A percentile compares a stretch with the other conserved stretches of the same genome.
These are phyloP conservation scores for Ptilodon capucinus DNA, from an alignment of 2,888 invertebrate species.

Conservation along the genomic window DNA sequence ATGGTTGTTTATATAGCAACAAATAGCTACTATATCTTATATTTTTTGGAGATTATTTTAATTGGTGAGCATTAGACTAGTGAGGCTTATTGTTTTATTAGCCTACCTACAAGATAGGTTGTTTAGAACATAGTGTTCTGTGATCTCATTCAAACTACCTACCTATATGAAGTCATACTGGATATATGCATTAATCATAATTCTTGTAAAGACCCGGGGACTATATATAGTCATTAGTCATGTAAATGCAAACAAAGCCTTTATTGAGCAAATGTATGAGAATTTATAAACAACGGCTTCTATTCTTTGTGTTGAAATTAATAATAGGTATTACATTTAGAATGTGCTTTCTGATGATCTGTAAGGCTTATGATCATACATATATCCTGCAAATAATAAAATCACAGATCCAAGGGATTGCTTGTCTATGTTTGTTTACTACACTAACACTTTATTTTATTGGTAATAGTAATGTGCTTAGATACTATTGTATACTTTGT, in stretches of 20 bases:
- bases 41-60: constrained; percentile 4
- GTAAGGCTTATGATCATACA: background rate
- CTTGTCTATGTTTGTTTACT: background rate
- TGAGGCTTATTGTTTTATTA: constrained; percentile 3
- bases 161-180: background rate
- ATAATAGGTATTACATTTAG: too few species aligned
- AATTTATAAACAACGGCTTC: background rate
- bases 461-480: constrained; percentile 15
- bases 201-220: background rate
- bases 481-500: constrained; percentile 15
- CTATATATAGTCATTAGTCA: background rate
- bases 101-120: background rate
- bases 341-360: background rate
- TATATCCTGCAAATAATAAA: background rate
- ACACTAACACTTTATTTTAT: constrained; percentile 17
- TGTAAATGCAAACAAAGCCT: background rate
- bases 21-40: background rate
- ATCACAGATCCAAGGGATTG: background rate
- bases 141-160: background rate
- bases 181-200: background rate
- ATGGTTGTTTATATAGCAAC: constrained; percentile 1
- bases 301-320: too few species aligned
- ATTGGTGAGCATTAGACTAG: constrained; percentile 11
- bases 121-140: background rate
- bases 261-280: background rate